Conservation (phyloP, 1,140 invertebrate species). For the Caenorhabditis tropicalis region DNA sequence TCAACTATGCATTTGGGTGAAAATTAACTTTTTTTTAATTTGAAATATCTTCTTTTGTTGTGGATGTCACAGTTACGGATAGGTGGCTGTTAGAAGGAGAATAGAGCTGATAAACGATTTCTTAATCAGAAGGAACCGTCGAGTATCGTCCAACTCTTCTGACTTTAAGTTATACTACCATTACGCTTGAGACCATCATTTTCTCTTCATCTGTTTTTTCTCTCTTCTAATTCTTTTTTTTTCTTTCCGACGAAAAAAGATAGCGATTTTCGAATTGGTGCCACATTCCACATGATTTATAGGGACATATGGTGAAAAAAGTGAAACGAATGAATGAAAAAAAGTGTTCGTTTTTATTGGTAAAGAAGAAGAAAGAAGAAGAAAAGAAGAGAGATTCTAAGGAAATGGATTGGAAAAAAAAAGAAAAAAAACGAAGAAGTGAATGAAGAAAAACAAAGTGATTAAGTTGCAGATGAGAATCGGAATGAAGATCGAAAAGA, state of each 20-base stretch:
- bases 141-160: too few species aligned
- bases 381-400: not conserved
- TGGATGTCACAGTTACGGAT: too few species aligned
- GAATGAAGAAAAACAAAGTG: not conserved
- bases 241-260: not conserved
- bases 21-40: not conserved
- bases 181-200: too few species aligned
- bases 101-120: too few species aligned
- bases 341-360: not conserved
- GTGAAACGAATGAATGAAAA: not conserved
- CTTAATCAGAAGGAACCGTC: too few species aligned
- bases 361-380: not conserved
- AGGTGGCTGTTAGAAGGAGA: too few species aligned
- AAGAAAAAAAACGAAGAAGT: not conserved
- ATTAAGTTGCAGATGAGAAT: not conserved
- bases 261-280: constrained; percentile 1
- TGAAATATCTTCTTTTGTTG: too few species aligned
- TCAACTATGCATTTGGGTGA: not conserved
- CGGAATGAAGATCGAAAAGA: not conserved
- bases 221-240: not conserved
- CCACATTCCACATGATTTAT: constrained; percentile 19
- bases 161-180: too few species aligned
- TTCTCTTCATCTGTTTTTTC: not conserved
- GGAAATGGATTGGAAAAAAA: not conserved
- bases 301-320: constrained; percentile 5